phyloP scores from a whole-genome alignment of 2,797 vertebrate species.

The Tarsius wallacei region DNA sequence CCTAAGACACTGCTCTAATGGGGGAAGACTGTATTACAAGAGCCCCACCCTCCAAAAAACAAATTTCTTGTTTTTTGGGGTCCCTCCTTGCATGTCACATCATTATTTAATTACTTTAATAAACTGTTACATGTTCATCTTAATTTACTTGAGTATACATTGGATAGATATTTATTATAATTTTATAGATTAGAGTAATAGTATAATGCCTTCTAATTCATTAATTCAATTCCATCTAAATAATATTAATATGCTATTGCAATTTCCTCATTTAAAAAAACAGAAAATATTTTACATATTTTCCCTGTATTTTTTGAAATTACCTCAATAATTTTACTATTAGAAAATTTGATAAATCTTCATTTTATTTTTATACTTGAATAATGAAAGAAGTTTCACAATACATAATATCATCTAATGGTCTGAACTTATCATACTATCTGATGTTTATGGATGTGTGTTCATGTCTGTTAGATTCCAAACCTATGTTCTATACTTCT shows the following conservation, averaged over 20 bases:
- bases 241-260: neutral
- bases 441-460: neutral
- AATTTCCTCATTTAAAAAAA: slow-evolving; percentile 46
- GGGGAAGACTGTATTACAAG: no score
- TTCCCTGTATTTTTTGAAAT: slow-evolving; percentile 33
- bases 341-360: neutral
- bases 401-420: neutral
- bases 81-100: neutral
- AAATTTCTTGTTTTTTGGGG: no score
- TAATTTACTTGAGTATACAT: slow-evolving; percentile 31
- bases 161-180: slow-evolving; percentile 45
- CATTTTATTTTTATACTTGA: slow-evolving; percentile 42
- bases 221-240: slow-evolving; percentile 30
- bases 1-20: no score
- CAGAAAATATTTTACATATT: slow-evolving; percentile 35
- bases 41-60: no score
- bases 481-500: neutral
- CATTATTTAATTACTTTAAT: slow-evolving; percentile 53
- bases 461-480: slow-evolving; percentile 41
- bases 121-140: neutral
- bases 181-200: slow-evolving; percentile 42
- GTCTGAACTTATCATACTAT: slow-evolving; percentile 44
- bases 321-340: neutral
- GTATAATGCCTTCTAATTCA: slow-evolving; percentile 27
- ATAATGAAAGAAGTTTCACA: slow-evolving; percentile 49